phyloP scores from a whole-genome alignment of 2,797 vertebrate genomes.

The Gymnopithys bicolor region DNA sequence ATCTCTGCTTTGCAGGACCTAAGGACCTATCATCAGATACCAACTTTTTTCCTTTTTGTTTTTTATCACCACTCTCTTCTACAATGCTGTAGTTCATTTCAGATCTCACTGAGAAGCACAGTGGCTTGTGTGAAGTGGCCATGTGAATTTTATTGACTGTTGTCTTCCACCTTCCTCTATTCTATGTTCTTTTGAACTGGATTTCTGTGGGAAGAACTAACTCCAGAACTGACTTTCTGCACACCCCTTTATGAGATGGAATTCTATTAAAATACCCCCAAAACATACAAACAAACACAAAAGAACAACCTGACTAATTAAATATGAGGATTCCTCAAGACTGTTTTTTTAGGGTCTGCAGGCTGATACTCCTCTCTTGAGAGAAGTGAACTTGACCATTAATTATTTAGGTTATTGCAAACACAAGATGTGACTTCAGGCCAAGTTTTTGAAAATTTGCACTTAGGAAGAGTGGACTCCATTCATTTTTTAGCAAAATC shows the following conservation, averaged over 20 bases:
- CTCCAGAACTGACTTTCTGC: background rate
- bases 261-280: background rate
- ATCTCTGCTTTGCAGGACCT: background rate
- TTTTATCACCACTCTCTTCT: background rate
- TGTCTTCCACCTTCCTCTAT: background rate
- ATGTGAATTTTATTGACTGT: background rate
- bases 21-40: background rate
- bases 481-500: background rate
- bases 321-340: background rate
- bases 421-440: background rate
- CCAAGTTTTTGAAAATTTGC: background rate
- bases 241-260: background rate
- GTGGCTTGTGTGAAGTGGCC: background rate
- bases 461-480: background rate
- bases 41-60: background rate
- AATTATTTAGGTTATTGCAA: background rate
- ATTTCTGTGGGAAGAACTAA: background rate
- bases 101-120: background rate
- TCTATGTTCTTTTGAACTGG: background rate
- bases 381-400: background rate
- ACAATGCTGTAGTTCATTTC: background rate
- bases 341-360: fast-evolving
- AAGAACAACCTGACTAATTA: background rate
- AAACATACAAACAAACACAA: background rate
- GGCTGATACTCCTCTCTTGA: background rate